Percentiles rank a stretch among this genome's conserved stretches.
phyloP scores from a whole-genome alignment of 2,888 invertebrate genomes.

The Deilephila elpenor region DNA sequence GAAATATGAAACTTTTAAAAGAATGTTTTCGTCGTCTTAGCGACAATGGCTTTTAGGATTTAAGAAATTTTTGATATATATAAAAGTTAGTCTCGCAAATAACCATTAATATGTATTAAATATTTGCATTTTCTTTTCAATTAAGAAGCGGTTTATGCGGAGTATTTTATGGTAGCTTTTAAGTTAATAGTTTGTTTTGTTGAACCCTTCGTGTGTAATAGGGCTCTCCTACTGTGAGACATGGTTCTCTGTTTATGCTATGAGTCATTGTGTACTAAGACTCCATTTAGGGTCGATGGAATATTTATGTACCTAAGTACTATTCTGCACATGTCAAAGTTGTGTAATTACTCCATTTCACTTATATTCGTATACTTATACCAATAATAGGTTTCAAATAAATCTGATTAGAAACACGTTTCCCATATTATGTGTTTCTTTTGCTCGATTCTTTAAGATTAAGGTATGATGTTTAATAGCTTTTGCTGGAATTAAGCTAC shows the following conservation, averaged over 20 bases:
- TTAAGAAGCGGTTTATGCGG: neutral
- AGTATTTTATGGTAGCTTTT: neutral
- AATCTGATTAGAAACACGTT: neutral
- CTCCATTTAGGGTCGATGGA: neutral
- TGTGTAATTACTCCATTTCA: neutral
- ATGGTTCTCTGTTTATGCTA: slow-evolving; percentile 2
- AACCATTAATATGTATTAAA: slow-evolving; percentile 1
- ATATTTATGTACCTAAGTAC: neutral
- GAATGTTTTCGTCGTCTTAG: slow-evolving; percentile 16
- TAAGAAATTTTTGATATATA: slow-evolving; percentile 5
- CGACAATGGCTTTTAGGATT: slow-evolving; percentile 21
- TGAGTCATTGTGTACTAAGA: neutral
- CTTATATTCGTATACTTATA: too few species aligned
- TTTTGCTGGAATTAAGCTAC: too few species aligned
- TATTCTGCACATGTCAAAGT: neutral
- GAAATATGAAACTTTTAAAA: slow-evolving; percentile 22
- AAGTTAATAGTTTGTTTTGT: neutral
- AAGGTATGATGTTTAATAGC: too few species aligned
- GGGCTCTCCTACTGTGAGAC: slow-evolving; percentile 10
- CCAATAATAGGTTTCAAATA: too few species aligned
- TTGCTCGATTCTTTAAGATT: too few species aligned
- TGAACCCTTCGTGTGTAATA: neutral
- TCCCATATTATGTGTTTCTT: neutral
- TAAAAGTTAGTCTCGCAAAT: neutral
- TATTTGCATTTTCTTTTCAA: slow-evolving; percentile 3